Conservation (phyloP, 2,888 invertebrate genomes). For the Theretra japonica region DNA sequence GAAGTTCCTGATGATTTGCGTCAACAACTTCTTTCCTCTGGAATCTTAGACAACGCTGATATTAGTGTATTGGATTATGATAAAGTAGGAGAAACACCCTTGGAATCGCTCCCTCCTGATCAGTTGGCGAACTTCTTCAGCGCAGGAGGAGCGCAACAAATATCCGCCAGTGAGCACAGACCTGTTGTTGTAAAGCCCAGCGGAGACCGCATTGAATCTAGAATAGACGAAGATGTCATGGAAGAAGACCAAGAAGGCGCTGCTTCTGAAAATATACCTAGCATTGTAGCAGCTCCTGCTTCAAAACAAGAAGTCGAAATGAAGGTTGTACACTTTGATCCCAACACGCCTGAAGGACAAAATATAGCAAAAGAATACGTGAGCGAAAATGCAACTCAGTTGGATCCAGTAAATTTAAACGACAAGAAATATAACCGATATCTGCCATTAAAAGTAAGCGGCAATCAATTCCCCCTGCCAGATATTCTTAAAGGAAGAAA, state of each 20-base stretch:
- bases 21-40: constrained; percentile 92
- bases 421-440: constrained; percentile 92
- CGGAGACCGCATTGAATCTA: constrained; percentile 83
- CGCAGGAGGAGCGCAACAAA: constrained; percentile 91
- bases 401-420: constrained; percentile 90
- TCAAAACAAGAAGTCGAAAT: constrained; percentile 88
- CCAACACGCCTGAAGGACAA: constrained; percentile 89
- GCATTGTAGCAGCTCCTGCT: constrained; percentile 65
- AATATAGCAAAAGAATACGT: constrained; percentile 89
- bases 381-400: constrained; percentile 88
- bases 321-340: constrained; percentile 93
- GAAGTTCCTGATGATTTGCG: constrained; percentile 95
- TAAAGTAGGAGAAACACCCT: constrained; percentile 93
- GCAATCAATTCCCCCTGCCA: constrained; percentile 93
- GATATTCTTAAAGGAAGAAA: constrained; percentile 90
- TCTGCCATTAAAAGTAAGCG: constrained; percentile 92
- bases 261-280: constrained; percentile 81
- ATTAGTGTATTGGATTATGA: constrained; percentile 95
- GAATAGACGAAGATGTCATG: constrained; percentile 74
- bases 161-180: constrained; percentile 88
- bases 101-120: constrained; percentile 93
- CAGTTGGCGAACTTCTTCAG: constrained; percentile 94
- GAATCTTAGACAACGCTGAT: constrained; percentile 94
- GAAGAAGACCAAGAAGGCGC: constrained; percentile 84
- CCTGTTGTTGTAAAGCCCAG: constrained; percentile 87